phyloP scores from a whole-genome alignment of 2,113 vertebrate species.

The Oreochromis niloticus region DNA sequence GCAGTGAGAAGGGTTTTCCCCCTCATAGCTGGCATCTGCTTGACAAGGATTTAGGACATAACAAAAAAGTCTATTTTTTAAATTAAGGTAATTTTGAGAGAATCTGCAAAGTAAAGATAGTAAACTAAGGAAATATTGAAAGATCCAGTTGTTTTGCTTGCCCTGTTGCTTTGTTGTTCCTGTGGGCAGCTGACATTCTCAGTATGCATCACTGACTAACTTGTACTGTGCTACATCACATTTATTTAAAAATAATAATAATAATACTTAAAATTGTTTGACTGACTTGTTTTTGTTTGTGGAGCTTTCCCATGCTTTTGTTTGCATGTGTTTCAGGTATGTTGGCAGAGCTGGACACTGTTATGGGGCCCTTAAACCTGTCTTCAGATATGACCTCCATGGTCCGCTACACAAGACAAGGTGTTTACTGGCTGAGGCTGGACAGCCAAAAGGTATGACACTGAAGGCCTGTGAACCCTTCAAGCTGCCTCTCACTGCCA shows the following conservation, averaged over 20 bases:
- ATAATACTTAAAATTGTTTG: not conserved
- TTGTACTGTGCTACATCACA: not conserved
- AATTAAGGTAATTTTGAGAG: not conserved
- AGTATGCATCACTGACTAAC: not conserved
- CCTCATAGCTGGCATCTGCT: not conserved
- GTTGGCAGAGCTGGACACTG: constrained; percentile 79
- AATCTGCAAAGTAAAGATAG: not conserved
- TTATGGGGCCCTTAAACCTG: constrained; percentile 73
- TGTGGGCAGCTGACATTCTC: not conserved
- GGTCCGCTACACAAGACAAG: constrained; percentile 82
- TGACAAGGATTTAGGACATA: not conserved
- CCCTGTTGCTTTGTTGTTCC: not conserved
- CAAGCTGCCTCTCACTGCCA: not conserved
- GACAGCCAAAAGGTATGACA: constrained; percentile 65
- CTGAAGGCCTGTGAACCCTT: not conserved
- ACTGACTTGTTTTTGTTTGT: not conserved
- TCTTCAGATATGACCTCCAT: constrained; percentile 79
- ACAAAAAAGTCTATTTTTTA: too few relatives aligned
- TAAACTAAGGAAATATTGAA: not conserved
- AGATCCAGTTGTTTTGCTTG: not conserved
- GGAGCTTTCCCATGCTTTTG: not conserved
- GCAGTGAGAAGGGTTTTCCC: not conserved
- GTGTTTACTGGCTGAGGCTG: constrained; percentile 84
- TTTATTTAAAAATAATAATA: not conserved
- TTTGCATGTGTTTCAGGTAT: constrained; percentile 71